phyloP scores from a whole-genome alignment of 2,797 vertebrate genomes.

The Moxostoma hubbsi region DNA sequence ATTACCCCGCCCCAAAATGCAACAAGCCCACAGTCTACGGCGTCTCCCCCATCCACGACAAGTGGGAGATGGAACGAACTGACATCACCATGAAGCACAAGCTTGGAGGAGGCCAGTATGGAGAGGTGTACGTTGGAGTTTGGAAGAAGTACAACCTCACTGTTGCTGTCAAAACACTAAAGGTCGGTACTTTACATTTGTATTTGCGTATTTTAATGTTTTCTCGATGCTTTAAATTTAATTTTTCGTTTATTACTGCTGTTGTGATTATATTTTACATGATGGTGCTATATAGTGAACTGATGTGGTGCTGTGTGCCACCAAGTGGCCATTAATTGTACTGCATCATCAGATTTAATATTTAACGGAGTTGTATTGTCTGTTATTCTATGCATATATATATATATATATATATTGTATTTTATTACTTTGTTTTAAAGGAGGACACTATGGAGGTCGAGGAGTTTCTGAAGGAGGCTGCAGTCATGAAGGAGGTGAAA shows the following conservation, averaged over 20 bases:
- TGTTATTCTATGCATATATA: too few species aligned
- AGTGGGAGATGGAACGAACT: slow-evolving; percentile 99
- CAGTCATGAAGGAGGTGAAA: slow-evolving; percentile 99
- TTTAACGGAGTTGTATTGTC: background rate
- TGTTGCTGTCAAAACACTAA: slow-evolving; percentile 96
- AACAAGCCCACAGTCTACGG: slow-evolving; percentile 99
- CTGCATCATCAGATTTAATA: background rate
- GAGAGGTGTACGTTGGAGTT: slow-evolving; percentile 96
- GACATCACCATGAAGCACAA: slow-evolving; percentile 99
- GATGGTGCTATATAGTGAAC: too few species aligned
- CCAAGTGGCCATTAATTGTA: background rate
- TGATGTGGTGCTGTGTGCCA: background rate
- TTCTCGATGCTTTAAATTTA: background rate
- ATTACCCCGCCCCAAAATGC: slow-evolving; percentile 98
- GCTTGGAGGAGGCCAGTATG: slow-evolving; percentile 98
- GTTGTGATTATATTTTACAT: too few species aligned
- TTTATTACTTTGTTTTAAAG: slow-evolving; percentile 68
- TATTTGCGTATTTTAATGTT: background rate
- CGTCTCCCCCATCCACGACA: slow-evolving; percentile 98
- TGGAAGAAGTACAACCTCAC: slow-evolving; percentile 99
- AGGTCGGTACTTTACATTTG: slow-evolving; percentile 75
- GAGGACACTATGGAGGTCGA: slow-evolving; percentile 99
- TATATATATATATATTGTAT: background rate
- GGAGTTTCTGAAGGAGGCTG: slow-evolving; percentile 97
- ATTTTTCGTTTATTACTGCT: background rate